Evolutionary conservation across 1,140 invertebrate genomes (phyloP), one percentile per base, ranked within the genome.

Genomic region (Drosophila suzukii): DNA sequence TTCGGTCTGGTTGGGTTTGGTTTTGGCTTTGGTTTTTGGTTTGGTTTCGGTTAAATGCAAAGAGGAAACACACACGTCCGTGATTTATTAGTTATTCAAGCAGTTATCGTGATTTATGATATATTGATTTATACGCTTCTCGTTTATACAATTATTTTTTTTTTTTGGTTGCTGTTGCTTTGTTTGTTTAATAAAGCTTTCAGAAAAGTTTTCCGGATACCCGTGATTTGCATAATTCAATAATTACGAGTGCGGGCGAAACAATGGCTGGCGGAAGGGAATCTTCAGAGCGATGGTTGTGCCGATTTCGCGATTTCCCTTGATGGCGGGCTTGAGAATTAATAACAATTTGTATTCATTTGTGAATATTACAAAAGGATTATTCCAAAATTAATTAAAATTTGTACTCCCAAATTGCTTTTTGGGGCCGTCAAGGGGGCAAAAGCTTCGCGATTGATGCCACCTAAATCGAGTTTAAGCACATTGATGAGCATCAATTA

Each of bases 341-440:
- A 86, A 86, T 86, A 86, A 79, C 83, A 86, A 86, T 86, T 86
- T 86, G 83, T 86, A 86, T 86, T 88, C 83, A 86, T 86, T 86
- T 86, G 83, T 88, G 83, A 86, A 86, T 86, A 86, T 86, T 86
- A 86, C 83, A 88, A 83, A 86, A 70, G 83, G 83, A 86, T 86
- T 86, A 86, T 76, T 83, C 83, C 83, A 83, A 86, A 86, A 86
- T 86, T 86, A 86, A 86, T 86, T 86, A 86, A 86, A 86, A 86
- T 86, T 86, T 83, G 84, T 84, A 80, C 75, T 71, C 0, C 66
- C 51, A 71, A 72, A 72, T 71, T 71, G 68, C 30, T 58, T 72
- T 58, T 43, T 34, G 43, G 43, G 30, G 44, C 36, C 30, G 13
- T 4, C 3, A 11, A 5, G 17, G 50, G 50, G 60, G n/a, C 47